Base-by-base conservation (phyloP, 2,888 invertebrate species). In the Sphaeridia pumilis region DNA sequence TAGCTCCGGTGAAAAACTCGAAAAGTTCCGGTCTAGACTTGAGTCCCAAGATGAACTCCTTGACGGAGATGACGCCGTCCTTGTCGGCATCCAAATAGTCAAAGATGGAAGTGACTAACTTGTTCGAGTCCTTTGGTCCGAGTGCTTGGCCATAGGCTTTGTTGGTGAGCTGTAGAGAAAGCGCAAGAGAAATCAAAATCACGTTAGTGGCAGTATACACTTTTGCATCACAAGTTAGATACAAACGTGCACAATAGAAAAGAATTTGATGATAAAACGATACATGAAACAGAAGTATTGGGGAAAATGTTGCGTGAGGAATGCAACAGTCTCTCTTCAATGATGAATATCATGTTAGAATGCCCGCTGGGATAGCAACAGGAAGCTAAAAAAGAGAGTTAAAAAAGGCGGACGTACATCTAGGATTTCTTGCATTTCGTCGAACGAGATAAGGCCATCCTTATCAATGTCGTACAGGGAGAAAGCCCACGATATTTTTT, bases 391-490 rank as follows among this genome's bases (percentile, higher is more conserved):
- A n/a, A n/a, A n/a, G n/a, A n/a, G n/a, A n/a, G n/a, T n/a, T n/a
- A n/a, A n/a, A n/a, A n/a, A n/a, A n/a, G n/a, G n/a, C n/a, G n/a
- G n/a, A 17, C 5, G 22, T 53, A 48, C 53, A 47, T 46, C 38
- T 1, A 53, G 35, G 17, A 53, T 53, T 43, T 53, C 53, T 41
- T 24, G 17, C 53, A 53, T 53, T 35, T 53, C 53, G 10, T 31
- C 20, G 2, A 35, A 41, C 4, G 53, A 21, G 26, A 53, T 47
- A n/a, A 44, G 22, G 1, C 53, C 53, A 48, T 53, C 53, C 26
- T 53, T 53, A 20, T 53, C 48, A 21, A 53, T 53, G n/a, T 53
- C 53, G 25, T 53, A 53, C 26, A 53, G 44, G 4, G 47, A 48
- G 28, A 53, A 53, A 20, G 53, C 53, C 43, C 47, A 53, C 5